Conservation (phyloP, 1,140 invertebrate genomes). For the Danaus melanippus region DNA sequence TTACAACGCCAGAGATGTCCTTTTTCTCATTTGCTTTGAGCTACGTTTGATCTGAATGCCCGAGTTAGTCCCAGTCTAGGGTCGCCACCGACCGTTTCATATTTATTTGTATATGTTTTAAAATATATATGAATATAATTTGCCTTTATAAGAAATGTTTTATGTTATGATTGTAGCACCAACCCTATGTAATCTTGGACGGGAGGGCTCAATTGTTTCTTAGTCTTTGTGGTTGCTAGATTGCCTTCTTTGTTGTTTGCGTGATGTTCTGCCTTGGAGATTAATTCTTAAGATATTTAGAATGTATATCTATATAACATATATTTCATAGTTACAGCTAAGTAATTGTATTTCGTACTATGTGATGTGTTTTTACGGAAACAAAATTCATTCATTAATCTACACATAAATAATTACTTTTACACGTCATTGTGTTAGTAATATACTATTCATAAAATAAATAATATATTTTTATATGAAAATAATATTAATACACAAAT, state of each 20-base stretch:
- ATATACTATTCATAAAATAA: too few relatives aligned
- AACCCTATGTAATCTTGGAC: slow-evolving; percentile 12
- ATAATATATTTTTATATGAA: too few relatives aligned
- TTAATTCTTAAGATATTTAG: background rate
- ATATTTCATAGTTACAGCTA: too few relatives aligned
- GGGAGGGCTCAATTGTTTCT: slow-evolving; percentile 11
- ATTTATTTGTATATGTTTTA: too few relatives aligned
- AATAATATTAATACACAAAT: background rate
- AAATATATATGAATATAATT: too few relatives aligned
- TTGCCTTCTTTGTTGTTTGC: slow-evolving; percentile 20
- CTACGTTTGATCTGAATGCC: slow-evolving; percentile 14
- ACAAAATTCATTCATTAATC: too few relatives aligned
- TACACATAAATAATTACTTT: too few relatives aligned
- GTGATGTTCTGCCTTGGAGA: slow-evolving; percentile 12
- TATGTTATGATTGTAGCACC: background rate
- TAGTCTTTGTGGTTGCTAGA: slow-evolving; percentile 24
- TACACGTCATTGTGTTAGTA: too few relatives aligned
- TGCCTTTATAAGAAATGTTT: too few relatives aligned
- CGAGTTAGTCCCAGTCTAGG: slow-evolving; percentile 14
- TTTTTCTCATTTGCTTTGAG: slow-evolving; percentile 27
- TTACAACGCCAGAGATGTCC: slow-evolving; percentile 19
- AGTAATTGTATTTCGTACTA: too few relatives aligned
- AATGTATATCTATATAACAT: too few relatives aligned
- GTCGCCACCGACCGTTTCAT: slow-evolving; percentile 6
- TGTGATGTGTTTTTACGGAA: too few relatives aligned